These are phyloP conservation scores for Fopius arisanus DNA, from an alignment of 1,140 invertebrate genomes.

Conservation along the genomic window DNA sequence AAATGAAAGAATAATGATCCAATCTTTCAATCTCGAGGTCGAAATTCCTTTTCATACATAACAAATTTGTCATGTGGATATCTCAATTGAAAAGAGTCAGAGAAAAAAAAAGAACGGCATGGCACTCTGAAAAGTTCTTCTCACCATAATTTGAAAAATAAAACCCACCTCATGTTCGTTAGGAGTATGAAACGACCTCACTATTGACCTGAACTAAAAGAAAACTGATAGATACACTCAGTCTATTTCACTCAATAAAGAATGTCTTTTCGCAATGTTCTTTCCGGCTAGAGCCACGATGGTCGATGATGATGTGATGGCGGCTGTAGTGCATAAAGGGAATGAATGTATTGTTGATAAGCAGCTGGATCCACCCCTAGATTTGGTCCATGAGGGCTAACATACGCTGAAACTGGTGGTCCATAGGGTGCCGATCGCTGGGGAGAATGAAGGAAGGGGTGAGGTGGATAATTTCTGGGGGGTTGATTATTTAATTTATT, in stretches of 20 bases:
- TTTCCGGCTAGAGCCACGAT: slow-evolving; percentile 59
- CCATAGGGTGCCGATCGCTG: slow-evolving; percentile 55
- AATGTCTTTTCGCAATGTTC: slow-evolving; percentile 32
- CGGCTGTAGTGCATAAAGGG: slow-evolving; percentile 57
- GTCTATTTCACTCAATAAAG: background rate
- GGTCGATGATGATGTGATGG: slow-evolving; percentile 59
- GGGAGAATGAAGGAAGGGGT: slow-evolving; percentile 59
- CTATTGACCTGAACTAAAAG: background rate
- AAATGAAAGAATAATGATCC: too few species aligned
- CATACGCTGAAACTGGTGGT: slow-evolving; percentile 57
- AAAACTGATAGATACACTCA: background rate
- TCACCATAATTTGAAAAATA: background rate
- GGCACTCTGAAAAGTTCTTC: too few species aligned
- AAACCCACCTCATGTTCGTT: background rate
- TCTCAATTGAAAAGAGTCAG: too few species aligned
- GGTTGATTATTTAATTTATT: slow-evolving; percentile 58
- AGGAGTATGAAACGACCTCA: background rate
- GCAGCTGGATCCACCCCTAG: slow-evolving; percentile 56
- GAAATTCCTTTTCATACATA: too few species aligned
- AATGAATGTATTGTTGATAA: slow-evolving; percentile 61
- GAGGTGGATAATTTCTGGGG: slow-evolving; percentile 55
- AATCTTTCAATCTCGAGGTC: too few species aligned
- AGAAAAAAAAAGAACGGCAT: too few species aligned
- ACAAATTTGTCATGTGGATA: too few species aligned
- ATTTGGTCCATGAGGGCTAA: slow-evolving; percentile 57